Evolutionary conservation across 2,888 invertebrate genomes (phyloP), one percentile per base, ranked within the genome.

Genomic region (Mesorhabditis spiculigera): DNA sequence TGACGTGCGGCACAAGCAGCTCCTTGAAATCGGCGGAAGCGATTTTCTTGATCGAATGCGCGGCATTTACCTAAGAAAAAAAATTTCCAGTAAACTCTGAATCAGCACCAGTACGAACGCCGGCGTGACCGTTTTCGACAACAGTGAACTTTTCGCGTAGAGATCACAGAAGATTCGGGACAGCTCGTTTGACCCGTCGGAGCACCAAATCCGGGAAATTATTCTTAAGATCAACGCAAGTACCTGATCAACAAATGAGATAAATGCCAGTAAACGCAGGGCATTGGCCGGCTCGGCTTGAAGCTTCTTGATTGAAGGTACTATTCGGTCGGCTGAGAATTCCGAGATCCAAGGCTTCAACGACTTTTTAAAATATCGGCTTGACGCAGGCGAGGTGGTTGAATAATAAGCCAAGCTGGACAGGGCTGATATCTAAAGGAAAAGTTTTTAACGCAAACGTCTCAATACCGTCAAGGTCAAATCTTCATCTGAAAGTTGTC

Each of bases 1-100:
- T 93, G 69, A 95, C 88, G 2, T 93, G 91, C 0, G 95, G 94
- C 73, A 94, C 88, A 63, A 96, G 86, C 5, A 88, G 88, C 65
- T 89, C 90, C 82, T 91, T 91, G 81, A 95, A 93, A 68, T 75
- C 69, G 13, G 69, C 66, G 65, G 71, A 72, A 28, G 68, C 64
- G 5, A 80, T 28, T 45, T 67, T 62, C 4, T n/a, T 58, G 58
- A 13, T 58, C 10, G 58, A 58, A 58, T 58, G 10, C 10, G n/a
- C n/a, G 58, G 58, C 10, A 58, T 58, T 58, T n/a, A 13, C 43
- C 16, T 42, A n/a, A 41, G n/a, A 43, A 13, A 66, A 43, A 66
- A 8, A 66, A 66, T 2, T n/a, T n/a, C n/a, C 43, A 4, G n/a
- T n/a, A 16, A 61, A 42, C 45, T 8, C 42, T 4, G 42, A 41